Evolutionary conservation across 2,113 vertebrate genomes (phyloP), one percentile per base, ranked within the genome.

Genomic region (Circaetus gallicus): DNA sequence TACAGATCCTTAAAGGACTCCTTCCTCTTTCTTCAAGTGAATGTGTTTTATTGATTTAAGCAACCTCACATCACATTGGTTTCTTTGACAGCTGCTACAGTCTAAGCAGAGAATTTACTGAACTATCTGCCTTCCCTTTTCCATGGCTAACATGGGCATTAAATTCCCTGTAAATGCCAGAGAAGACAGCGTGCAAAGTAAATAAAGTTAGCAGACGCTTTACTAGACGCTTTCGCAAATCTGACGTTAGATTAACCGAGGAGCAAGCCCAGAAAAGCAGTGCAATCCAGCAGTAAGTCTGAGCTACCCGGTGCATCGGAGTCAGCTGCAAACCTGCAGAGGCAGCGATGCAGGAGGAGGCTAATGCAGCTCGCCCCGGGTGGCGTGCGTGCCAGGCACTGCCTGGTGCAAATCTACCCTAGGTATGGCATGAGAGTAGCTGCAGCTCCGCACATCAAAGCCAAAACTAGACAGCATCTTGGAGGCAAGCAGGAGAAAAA

Each of bases 281-380:
- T 1, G 4, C 59, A 4, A 7, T 0, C 31, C 1, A 1, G 8
- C 2, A 3, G 19, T 1, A 13, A 19, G 25, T 6, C 4, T 3
- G 12, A 8, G 58, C 73, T 28, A 0, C 73, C 80, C 18, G 11
- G 4, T 26, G 65, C 56, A 6, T 10, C 4, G 5, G 49, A 11
- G 13, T 3, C 52, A 28, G 55, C 71, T n/a, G 61, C 56, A 13
- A 20, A 19, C 9, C 1, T 2, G 29, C 13, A 9, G 58, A 20
- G 43, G 2, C 13, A 5, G 79, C 5, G 32, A 4, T 2, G 38
- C 62, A 11, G 22, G 10, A 55, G 8, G 5, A 2, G 40, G 32
- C 62, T 3, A 13, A 17, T 0, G 43, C 80, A 21, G 65, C 65
- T 50, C 73, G 6, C 15, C 14, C 38, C 4, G 16, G 11, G 3